Conservation (phyloP, 2,113 vertebrate species). For the Ciconia stormi region DNA sequence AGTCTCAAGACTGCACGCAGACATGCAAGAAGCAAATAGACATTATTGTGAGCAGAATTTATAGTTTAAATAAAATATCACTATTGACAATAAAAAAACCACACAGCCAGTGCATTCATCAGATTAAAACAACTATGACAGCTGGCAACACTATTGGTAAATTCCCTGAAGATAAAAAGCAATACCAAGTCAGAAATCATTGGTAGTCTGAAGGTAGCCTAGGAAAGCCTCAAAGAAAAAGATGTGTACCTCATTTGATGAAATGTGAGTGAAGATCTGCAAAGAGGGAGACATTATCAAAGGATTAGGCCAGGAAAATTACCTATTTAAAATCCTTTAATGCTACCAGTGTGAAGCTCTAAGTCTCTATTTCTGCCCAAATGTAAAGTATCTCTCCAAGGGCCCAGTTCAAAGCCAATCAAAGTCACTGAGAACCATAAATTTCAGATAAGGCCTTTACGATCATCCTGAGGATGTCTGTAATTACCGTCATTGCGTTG, state of each 20-base stretch:
- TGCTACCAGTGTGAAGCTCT: neutral
- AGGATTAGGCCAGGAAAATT: neutral
- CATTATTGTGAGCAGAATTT: neutral
- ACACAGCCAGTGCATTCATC: neutral
- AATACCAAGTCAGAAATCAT: neutral
- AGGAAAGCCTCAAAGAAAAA: neutral
- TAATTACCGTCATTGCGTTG: neutral
- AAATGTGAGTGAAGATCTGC: constrained; percentile 4
- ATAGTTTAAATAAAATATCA: neutral
- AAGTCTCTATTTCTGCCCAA: neutral
- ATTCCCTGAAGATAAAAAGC: neutral
- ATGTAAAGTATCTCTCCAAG: neutral
- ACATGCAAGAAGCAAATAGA: neutral
- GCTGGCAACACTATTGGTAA: neutral
- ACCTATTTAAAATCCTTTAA: constrained; percentile 26
- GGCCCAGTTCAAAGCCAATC: neutral
- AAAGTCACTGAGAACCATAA: neutral
- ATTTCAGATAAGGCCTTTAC: neutral
- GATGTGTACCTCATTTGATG: neutral
- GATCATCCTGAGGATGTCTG: neutral
- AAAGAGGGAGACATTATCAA: constrained; percentile 12
- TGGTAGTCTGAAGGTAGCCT: neutral
- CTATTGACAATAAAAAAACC: neutral
- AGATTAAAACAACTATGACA: neutral
- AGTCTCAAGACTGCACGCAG: neutral